Base-by-base conservation (phyloP, 1,140 invertebrate species). In the Kradibia gibbosae region DNA sequence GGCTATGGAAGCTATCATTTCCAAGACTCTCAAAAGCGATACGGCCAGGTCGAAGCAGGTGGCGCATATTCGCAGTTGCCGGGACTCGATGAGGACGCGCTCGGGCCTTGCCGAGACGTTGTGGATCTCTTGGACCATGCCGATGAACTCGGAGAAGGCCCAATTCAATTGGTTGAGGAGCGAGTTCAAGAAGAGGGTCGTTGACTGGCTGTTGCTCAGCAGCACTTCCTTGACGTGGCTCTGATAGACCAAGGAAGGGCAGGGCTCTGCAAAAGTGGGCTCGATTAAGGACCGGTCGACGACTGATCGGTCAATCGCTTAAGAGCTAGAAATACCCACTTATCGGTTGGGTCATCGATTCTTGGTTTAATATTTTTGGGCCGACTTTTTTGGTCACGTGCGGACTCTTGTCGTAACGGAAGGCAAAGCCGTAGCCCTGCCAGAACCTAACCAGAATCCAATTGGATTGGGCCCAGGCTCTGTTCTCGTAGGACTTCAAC, bases 121-220 rank as follows among this genome's bases (percentile, higher is more conserved):
- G 45, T 89, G 87, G 85, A 97, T 96, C 93, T 97, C 96, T 90
- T 97, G 96, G 82, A 97, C 91, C 92, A 97, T 94, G 25, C 95
- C 94, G 84, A 97, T 96, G 83, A 97, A 97, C 85, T 97, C 96
- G 0, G 96, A 97, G 85, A 97, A 97, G 0, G 96, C 95, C 96
- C 96, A 97, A 88, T 97, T 97, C 0, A 97, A 89, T 84, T 97
- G 96, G 88, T 95, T 96, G 0, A 97, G 90, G 1, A 97, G 87
- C 0, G 95, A 96, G 87, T 97, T 96, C 1, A 97, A 89, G 86
- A 96, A 97, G 3, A 92, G 90, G 0, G 92, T 93, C 0, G 95
- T 93, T 0, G 80, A 62, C 81, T 88, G 87, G 3, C 84, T 75
- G 84, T 90, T 89, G 13, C 88, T 85, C 20, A 92, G 73, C 45